Conservation (phyloP, 64 coral and sea anemone species). For the Actinia tenebrosa region DNA sequence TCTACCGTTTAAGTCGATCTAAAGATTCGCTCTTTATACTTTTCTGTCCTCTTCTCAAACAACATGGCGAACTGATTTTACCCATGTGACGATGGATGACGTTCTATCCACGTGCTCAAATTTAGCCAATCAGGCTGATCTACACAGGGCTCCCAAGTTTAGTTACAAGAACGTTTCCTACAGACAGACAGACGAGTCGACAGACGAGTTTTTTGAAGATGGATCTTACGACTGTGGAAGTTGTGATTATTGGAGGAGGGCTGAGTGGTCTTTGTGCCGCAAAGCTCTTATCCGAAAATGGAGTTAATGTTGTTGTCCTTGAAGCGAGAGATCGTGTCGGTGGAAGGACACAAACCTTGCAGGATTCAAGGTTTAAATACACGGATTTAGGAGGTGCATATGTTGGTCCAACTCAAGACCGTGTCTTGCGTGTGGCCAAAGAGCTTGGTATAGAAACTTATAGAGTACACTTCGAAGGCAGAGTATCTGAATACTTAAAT, state of each 20-base stretch:
- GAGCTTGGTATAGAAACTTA: conserved; percentile 80
- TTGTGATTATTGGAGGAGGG: conserved; percentile 81
- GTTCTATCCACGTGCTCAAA: neutral
- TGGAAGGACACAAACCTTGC: conserved; percentile 72
- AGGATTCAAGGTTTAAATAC: conserved; percentile 71
- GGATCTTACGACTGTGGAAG: neutral
- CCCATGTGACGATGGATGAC: neutral
- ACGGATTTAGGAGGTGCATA: conserved; percentile 72
- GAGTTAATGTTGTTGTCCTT: conserved; percentile 48
- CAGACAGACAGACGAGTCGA: no score
- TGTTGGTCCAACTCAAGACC: conserved; percentile 83
- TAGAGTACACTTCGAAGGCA: conserved; percentile 60
- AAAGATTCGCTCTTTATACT: neutral
- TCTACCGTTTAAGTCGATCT: no score
- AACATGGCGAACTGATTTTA: conserved; percentile 5
- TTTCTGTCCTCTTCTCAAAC: neutral
- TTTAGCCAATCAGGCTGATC: neutral
- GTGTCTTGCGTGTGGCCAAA: conserved; percentile 85
- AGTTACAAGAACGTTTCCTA: neutral
- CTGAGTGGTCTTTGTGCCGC: conserved; percentile 85
- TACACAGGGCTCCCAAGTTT: neutral
- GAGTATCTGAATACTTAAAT: conserved; percentile 60
- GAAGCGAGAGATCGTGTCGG: conserved; percentile 88
- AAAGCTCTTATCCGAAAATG: conserved; percentile 55
- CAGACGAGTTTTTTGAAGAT: no score